Evolutionary conservation across 2,888 invertebrate genomes (phyloP), one percentile per base, ranked within the genome.

Genomic region (Sipha maydis): DNA sequence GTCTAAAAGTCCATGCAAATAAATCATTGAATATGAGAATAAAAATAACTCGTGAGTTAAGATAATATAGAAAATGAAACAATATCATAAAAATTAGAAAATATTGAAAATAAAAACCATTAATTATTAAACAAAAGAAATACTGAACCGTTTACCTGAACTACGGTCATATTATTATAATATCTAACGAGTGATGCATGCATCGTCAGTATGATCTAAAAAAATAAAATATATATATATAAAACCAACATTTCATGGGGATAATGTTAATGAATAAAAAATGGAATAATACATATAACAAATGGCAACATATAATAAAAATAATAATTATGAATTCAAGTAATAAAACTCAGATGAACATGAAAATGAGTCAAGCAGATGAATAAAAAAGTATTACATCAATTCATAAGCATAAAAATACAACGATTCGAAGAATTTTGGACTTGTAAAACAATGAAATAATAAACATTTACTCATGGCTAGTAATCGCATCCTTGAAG

Each of bases 401-500:
- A 88, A 88, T 78, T 85, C 80, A 88, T 88, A 88, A 85, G 89
- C 89, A 85, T 80, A 77, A 89, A 89, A 89, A 73, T 84, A 89
- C 67, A 85, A 85, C 67, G 86, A 77, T 85, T 88, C 38, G 86
- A 84, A 89, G 75, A 89, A 75, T 21, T 73, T 79, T 77, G 89
- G 84, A 89, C 78, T 84, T 84, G 77, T 79, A 85, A 84, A 89
- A 75, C 84, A 84, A 89, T 83, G 84, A 89, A 89, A 79, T 79
- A 89, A 89, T 73, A 84, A 89, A 89, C 85, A 89, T 85, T 95
- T 96, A 96, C 96, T 96, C 96, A 93, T 95, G 95, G 94, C 95
- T 95, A 94, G 96, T 95, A 94, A 97, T 96, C 94, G 97, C 97
- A 95, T 97, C 96, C 95, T 96, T 96, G 97, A 97, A 97, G 96